phyloP scores from a whole-genome alignment of 2,888 invertebrate genomes.

The Chironomus tentans region DNA sequence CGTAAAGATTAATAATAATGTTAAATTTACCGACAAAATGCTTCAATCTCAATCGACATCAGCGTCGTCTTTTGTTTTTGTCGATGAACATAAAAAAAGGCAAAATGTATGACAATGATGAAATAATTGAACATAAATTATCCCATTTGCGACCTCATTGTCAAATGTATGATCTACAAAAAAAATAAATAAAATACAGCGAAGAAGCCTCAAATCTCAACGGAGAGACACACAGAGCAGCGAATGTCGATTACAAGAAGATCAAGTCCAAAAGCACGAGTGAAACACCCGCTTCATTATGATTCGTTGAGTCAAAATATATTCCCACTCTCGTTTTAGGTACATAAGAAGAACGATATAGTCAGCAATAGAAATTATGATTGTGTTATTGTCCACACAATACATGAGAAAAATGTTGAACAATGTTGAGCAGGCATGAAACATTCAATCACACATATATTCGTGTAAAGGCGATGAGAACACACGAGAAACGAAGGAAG shows the following conservation, averaged over 20 bases:
- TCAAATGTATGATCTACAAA: conserved; percentile 16
- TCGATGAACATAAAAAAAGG: background rate
- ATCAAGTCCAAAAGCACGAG: background rate
- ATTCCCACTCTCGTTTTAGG: conserved; percentile 18
- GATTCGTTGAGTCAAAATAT: conserved; percentile 27
- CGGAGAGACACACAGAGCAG: background rate
- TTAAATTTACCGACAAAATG: background rate
- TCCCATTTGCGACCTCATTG: conserved; percentile 15
- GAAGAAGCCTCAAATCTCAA: too few species aligned
- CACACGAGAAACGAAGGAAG: background rate
- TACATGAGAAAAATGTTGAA: background rate
- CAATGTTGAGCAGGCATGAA: background rate
- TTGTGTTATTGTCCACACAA: background rate
- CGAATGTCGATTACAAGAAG: background rate
- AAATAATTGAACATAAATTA: conserved; percentile 25
- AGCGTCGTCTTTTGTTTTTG: background rate
- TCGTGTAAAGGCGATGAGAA: background rate
- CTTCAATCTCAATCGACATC: background rate
- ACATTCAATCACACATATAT: too few species aligned
- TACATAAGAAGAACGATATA: too few species aligned
- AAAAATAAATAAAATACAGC: background rate
- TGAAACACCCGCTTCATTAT: conserved; percentile 17
- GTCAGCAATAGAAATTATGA: background rate
- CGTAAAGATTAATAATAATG: background rate
- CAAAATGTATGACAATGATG: conserved; percentile 22